A percentile compares a stretch with the other conserved stretches of the same genome.
phyloP scores from a whole-genome alignment of 1,140 invertebrate genomes.

The Protaetia brevitarsis region DNA sequence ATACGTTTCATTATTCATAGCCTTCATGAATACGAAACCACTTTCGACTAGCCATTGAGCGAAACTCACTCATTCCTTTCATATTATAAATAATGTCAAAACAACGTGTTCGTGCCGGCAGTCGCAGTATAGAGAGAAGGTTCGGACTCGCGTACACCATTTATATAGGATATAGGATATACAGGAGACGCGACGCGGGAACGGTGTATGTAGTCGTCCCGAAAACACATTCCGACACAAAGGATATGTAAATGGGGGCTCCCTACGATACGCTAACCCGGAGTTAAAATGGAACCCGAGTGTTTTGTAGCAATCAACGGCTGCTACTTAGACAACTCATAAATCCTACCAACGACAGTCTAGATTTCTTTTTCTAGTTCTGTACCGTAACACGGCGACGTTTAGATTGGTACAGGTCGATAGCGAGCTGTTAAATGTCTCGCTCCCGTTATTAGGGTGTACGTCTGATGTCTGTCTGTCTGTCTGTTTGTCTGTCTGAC shows the following conservation, averaged over 20 bases:
- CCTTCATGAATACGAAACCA: too few species aligned
- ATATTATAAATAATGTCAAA: slow-evolving; percentile 16
- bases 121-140: not conserved
- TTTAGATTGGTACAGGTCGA: too few species aligned
- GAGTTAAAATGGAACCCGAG: not conserved
- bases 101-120: not conserved
- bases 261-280: not conserved
- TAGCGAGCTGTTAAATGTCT: slow-evolving; percentile 6
- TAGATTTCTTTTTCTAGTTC: slow-evolving; percentile 5
- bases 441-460: slow-evolving; percentile 1
- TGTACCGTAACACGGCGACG: too few species aligned
- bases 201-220: not conserved
- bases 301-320: slow-evolving; percentile 17
- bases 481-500: too few species aligned
- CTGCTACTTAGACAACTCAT: slow-evolving; percentile 8
- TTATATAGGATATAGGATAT: too few species aligned
- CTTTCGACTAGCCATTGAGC: not conserved
- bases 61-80: not conserved
- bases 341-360: not conserved
- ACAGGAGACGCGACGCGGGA: too few species aligned
- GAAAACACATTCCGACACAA: slow-evolving; percentile 13
- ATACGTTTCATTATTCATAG: not conserved
- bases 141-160: too few species aligned
- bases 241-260: slow-evolving; percentile 14
- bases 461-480: too few species aligned